Evolutionary conservation across 2,888 invertebrate species (phyloP).

Genomic region (Caenorhabditis uteleia): DNA sequence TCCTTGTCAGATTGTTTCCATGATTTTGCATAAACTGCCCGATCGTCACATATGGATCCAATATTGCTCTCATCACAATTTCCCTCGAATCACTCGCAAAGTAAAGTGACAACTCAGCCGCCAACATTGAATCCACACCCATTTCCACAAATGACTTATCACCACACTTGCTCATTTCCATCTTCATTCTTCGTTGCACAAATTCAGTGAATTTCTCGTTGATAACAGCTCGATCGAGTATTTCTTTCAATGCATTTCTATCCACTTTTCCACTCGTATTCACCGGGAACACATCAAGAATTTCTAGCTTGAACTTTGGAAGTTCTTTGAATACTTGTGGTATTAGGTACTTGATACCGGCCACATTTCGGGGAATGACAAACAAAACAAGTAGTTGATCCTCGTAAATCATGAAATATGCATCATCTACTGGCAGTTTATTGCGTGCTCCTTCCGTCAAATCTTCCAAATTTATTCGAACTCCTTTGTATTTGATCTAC

Average conservation of each 20-base stretch:
- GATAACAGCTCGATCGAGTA: neutral
- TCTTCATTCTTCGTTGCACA: neutral
- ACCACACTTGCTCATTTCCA: neutral
- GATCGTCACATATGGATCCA: slow-evolving; percentile 9
- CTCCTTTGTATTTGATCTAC: slow-evolving; percentile 25
- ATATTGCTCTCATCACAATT: slow-evolving; percentile 3
- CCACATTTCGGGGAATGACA: neutral
- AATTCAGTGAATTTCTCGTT: neutral
- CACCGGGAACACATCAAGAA: slow-evolving; percentile 5
- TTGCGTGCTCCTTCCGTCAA: neutral
- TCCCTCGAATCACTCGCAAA: neutral
- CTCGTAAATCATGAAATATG: slow-evolving; percentile 7
- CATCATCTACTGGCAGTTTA: neutral
- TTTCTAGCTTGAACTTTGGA: neutral
- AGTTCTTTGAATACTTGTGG: slow-evolving; percentile 1
- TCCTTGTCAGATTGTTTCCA: no score
- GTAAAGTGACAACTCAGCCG: slow-evolving; percentile 11
- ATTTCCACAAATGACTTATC: slow-evolving; percentile 8
- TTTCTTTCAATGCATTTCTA: slow-evolving; percentile 6
- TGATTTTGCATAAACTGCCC: slow-evolving; percentile 5
- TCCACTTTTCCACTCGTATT: slow-evolving; percentile 30
- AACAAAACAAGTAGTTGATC: slow-evolving; percentile 10
- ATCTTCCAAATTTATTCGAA: slow-evolving; percentile 19
- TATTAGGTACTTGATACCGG: neutral
- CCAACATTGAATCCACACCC: slow-evolving; percentile 18